Conservation (phyloP, 2,888 invertebrate genomes). For the Aleiodes testaceus region DNA sequence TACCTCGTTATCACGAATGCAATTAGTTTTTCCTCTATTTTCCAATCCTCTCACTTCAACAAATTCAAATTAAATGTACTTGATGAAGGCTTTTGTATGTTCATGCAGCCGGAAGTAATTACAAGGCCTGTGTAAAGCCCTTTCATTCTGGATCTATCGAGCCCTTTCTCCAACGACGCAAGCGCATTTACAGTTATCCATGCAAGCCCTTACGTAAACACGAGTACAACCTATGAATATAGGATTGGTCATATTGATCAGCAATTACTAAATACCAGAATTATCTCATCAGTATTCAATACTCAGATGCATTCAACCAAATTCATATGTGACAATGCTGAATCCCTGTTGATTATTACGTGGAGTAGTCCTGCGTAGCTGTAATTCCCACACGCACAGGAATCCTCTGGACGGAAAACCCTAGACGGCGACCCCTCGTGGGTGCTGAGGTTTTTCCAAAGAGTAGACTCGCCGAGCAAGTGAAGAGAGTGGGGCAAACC, state of each 20-base stretch:
- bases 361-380: background rate
- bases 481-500: background rate
- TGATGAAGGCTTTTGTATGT: conserved; percentile 7
- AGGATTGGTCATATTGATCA: conserved; percentile 33
- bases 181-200: conserved; percentile 18
- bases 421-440: conserved; percentile 4
- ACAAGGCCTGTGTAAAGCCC: background rate
- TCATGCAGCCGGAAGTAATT: conserved; percentile 33
- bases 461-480: background rate
- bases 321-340: conserved; percentile 3
- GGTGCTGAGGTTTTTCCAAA: background rate
- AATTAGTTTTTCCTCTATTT: background rate
- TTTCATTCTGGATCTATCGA: conserved; percentile 34
- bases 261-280: conserved; percentile 29
- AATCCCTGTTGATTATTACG: conserved; percentile 19
- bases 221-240: background rate
- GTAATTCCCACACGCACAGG: background rate
- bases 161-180: conserved; percentile 33
- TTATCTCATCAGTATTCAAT: conserved; percentile 12
- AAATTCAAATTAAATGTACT: conserved; percentile 7
- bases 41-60: background rate
- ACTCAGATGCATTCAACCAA: background rate
- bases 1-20: background rate
- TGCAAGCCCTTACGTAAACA: background rate
- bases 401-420: no score